A percentile compares a stretch with the other conserved stretches of the same genome.
phyloP scores from a whole-genome alignment of 2,113 vertebrate genomes.

The Tricholaema leucomelas region DNA sequence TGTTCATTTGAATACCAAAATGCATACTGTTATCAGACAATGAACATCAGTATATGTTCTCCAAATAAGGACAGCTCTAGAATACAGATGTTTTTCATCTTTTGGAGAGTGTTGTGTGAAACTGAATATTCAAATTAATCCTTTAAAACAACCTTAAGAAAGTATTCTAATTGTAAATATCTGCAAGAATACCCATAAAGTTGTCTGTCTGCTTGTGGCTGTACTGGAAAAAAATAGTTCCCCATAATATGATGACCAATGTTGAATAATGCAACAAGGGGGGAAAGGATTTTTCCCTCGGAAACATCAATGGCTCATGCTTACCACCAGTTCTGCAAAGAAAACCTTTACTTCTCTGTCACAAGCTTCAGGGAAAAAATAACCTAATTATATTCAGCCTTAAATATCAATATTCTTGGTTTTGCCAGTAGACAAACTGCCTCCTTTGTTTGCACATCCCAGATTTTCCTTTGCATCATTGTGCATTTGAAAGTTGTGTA shows the following conservation, averaged over 20 bases:
- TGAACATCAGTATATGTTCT: not conserved
- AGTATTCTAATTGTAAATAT: not conserved
- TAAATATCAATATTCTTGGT: not conserved
- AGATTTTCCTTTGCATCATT: not conserved
- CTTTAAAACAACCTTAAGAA: not conserved
- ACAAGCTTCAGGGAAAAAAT: not conserved
- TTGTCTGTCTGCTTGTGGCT: not conserved
- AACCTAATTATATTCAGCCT: not conserved
- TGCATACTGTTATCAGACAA: not conserved
- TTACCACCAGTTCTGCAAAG: not conserved
- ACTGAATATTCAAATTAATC: not conserved
- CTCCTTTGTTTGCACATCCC: not conserved
- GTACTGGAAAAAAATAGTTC: not conserved
- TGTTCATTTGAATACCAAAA: not conserved
- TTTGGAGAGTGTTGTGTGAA: not conserved
- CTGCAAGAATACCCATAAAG: not conserved
- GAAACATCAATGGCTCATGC: not conserved
- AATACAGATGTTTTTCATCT: not conserved
- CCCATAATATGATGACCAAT: not conserved
- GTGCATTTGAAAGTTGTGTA: not conserved
- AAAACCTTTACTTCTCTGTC: not conserved
- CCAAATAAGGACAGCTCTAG: not conserved
- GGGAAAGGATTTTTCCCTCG: not conserved
- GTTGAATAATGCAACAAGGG: not conserved
- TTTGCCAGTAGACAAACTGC: not conserved